These are phyloP conservation scores for Proterorhinus semilunaris DNA, from an alignment of 2,113 vertebrate genomes.

Conservation along the genomic window DNA sequence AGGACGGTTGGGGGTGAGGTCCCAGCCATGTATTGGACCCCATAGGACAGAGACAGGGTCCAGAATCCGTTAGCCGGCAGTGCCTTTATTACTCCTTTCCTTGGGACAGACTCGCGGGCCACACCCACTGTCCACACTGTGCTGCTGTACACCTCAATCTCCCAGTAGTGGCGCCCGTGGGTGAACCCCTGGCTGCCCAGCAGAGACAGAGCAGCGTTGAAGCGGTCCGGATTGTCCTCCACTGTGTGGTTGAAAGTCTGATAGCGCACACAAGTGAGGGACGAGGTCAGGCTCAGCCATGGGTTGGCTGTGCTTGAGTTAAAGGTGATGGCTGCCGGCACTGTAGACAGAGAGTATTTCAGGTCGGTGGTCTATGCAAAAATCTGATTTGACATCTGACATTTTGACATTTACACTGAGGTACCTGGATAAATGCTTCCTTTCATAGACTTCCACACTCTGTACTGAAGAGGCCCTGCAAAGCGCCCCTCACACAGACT, in stretches of 20 bases:
- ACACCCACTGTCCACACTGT: slow-evolving; percentile 81
- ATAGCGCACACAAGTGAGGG: slow-evolving; percentile 79
- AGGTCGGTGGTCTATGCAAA: neutral
- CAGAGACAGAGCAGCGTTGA: slow-evolving; percentile 78
- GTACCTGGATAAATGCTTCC: slow-evolving; percentile 80
- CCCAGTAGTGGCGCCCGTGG: slow-evolving; percentile 81
- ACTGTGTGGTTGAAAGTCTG: slow-evolving; percentile 76
- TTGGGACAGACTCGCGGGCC: slow-evolving; percentile 74
- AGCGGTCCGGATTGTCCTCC: slow-evolving; percentile 78
- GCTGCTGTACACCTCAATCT: slow-evolving; percentile 81
- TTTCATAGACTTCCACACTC: slow-evolving; percentile 81
- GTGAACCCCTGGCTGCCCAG: slow-evolving; percentile 79
- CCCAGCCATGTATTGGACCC: slow-evolving; percentile 80
- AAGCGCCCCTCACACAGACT: slow-evolving; percentile 80
- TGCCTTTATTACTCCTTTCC: slow-evolving; percentile 81
- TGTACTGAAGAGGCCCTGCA: slow-evolving; percentile 79
- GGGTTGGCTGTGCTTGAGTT: slow-evolving; percentile 81
- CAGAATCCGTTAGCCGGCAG: slow-evolving; percentile 80
- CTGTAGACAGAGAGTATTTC: slow-evolving; percentile 31
- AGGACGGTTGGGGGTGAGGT: slow-evolving; percentile 77
- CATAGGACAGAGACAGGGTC: slow-evolving; percentile 81
- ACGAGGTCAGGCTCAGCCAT: slow-evolving; percentile 79
- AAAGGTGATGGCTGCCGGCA: slow-evolving; percentile 77
- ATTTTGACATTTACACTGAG: neutral
- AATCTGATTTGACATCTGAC: neutral